These are phyloP conservation scores for Tangachromis dhanisi DNA, from an alignment of 2,113 vertebrate species.

Conservation along the genomic window DNA sequence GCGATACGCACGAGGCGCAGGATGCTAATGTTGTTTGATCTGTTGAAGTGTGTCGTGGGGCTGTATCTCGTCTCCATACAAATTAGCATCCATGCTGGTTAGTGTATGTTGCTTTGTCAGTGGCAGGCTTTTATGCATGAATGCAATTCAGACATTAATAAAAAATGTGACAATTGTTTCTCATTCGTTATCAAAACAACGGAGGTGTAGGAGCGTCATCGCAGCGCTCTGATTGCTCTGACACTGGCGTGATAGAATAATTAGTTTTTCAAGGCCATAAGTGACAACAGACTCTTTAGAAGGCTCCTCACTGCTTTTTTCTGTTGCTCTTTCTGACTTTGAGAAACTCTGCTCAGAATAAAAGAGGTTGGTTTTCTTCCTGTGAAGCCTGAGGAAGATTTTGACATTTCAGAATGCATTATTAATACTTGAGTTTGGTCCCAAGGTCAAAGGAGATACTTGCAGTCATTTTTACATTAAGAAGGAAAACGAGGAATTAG, in stretches of 20 bases:
- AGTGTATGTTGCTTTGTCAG: background rate
- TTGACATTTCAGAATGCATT: background rate
- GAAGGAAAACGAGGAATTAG: background rate
- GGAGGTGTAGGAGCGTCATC: background rate
- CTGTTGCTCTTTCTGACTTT: background rate
- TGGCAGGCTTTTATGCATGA: background rate
- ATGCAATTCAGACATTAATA: background rate
- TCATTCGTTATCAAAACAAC: background rate
- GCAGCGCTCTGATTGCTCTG: background rate
- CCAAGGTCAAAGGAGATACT: background rate
- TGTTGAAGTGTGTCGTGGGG: background rate
- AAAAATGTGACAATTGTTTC: background rate
- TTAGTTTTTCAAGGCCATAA: background rate
- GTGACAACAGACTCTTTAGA: background rate
- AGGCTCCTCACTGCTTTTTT: background rate
- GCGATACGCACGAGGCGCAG: background rate
- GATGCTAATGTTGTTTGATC: constrained; percentile 18
- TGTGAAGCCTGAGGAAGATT: background rate
- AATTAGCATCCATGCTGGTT: background rate
- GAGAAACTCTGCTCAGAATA: background rate
- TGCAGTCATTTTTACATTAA: background rate
- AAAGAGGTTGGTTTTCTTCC: background rate
- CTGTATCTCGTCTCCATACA: constrained; percentile 1
- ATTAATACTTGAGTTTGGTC: background rate
- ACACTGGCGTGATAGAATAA: background rate